A percentile compares a stretch with the other conserved stretches of the same genome.
Evolutionary conservation across 1,140 invertebrate species (phyloP).

Genomic region (Drosophila truncata): DNA sequence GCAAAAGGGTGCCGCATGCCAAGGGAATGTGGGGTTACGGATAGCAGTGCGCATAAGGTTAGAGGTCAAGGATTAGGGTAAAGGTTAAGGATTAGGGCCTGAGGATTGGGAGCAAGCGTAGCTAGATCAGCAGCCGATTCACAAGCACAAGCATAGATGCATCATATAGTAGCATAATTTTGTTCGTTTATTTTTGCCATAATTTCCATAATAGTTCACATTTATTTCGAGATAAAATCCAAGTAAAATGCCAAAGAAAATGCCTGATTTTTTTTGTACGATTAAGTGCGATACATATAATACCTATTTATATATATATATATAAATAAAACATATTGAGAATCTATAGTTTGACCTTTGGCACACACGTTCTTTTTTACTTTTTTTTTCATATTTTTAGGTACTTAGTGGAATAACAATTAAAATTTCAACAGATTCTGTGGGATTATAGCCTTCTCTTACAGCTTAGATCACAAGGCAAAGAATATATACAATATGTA

Average conservation of each 20-base stretch:
- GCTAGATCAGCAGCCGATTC: slow-evolving; percentile 19
- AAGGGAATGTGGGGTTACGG: not conserved
- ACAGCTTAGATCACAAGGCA: slow-evolving; percentile 5
- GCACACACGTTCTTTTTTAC: slow-evolving; percentile 15
- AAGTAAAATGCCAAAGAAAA: slow-evolving; percentile 47
- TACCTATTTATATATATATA: slow-evolving; percentile 5
- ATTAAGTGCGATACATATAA: slow-evolving; percentile 19
- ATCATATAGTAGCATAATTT: slow-evolving; percentile 31
- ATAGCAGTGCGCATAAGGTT: slow-evolving; percentile 6
- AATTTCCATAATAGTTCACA: slow-evolving; percentile 46
- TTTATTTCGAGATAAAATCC: slow-evolving; percentile 54
- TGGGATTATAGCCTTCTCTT: not conserved
- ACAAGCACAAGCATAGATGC: slow-evolving; percentile 47
- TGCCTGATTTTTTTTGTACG: slow-evolving; percentile 10
- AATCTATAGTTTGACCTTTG: slow-evolving; percentile 23
- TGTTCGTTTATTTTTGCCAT: slow-evolving; percentile 45
- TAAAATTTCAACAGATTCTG: slow-evolving; percentile 15
- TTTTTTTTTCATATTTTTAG: slow-evolving; percentile 16
- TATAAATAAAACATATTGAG: slow-evolving; percentile 9
- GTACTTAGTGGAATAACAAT: slow-evolving; percentile 44
- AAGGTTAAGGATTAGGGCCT: not conserved
- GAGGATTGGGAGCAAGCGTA: slow-evolving; percentile 1
- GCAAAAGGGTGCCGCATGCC: slow-evolving; percentile 19
- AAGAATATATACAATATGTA: slow-evolving; percentile 28
- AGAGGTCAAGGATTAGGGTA: no score